A percentile compares a stretch with the other conserved stretches of the same genome.
phyloP scores from a whole-genome alignment of 2,797 vertebrate species.

The Chloroceryle amazona region DNA sequence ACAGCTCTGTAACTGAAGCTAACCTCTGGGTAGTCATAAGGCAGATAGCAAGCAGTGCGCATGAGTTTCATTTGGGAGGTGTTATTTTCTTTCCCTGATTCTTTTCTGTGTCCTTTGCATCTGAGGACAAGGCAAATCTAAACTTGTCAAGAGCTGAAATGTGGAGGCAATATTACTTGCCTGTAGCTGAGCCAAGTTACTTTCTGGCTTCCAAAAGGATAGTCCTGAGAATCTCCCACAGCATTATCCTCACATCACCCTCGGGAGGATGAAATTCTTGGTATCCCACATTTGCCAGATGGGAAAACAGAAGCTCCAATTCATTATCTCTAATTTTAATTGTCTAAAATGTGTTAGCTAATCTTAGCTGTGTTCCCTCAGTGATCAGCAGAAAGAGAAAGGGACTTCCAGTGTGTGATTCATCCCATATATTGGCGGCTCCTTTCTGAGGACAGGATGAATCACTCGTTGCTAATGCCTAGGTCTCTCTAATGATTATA shows the following conservation, averaged over 20 bases:
- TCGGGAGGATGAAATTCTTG: background rate
- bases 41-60: background rate
- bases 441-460: constrained; percentile 10
- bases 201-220: background rate
- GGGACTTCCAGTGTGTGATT: background rate
- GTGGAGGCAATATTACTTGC: background rate
- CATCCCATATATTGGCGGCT: background rate
- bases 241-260: background rate
- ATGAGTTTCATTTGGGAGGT: background rate
- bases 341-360: background rate
- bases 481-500: background rate
- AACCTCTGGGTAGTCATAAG: background rate
- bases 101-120: background rate
- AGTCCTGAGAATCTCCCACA: background rate
- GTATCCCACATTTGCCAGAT: background rate
- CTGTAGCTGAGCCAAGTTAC: background rate
- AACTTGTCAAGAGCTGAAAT: background rate
- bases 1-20: background rate
- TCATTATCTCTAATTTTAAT: background rate
- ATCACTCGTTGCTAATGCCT: background rate
- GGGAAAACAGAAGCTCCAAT: background rate
- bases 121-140: background rate
- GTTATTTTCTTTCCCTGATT: background rate
- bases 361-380: background rate
- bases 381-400: background rate